Conservation (phyloP, 1,140 invertebrate species). For the Colletes gigas region DNA sequence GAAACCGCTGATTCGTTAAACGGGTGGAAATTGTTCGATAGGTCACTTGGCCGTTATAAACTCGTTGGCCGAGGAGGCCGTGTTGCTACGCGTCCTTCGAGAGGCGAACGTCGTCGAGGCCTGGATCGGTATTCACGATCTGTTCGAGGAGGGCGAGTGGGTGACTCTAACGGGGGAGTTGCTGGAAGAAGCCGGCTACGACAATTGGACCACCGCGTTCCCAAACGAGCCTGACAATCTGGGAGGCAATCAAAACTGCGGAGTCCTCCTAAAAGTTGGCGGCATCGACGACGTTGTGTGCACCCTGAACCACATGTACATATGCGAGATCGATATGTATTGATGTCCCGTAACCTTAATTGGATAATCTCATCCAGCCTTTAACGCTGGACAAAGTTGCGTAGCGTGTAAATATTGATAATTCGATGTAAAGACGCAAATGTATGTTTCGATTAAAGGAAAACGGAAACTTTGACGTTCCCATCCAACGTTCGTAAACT, state of each 20-base stretch:
- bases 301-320: neutral
- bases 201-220: slow-evolving; percentile 20
- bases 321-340: slow-evolving; percentile 32
- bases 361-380: too few species aligned
- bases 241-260: slow-evolving; percentile 19
- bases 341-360: neutral
- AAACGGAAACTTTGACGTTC: too few species aligned
- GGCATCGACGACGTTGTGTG: slow-evolving; percentile 29
- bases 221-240: slow-evolving; percentile 26
- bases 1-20: too few species aligned
- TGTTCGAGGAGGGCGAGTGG: slow-evolving; percentile 51
- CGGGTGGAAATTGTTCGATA: neutral
- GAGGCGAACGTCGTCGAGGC: neutral
- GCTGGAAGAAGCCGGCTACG: slow-evolving; percentile 31
- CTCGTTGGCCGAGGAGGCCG: slow-evolving; percentile 23
- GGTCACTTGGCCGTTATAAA: slow-evolving; percentile 56
- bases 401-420: too few species aligned
- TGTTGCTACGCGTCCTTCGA: slow-evolving; percentile 1
- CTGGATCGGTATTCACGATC: slow-evolving; percentile 53
- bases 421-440: too few species aligned
- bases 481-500: too few species aligned
- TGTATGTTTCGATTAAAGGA: too few species aligned
- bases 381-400: too few species aligned
- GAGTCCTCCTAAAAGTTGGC: neutral
- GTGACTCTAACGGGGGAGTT: slow-evolving; percentile 26